phyloP scores from a whole-genome alignment of 2,797 vertebrate species.

The Philypnodon macrostomus region DNA sequence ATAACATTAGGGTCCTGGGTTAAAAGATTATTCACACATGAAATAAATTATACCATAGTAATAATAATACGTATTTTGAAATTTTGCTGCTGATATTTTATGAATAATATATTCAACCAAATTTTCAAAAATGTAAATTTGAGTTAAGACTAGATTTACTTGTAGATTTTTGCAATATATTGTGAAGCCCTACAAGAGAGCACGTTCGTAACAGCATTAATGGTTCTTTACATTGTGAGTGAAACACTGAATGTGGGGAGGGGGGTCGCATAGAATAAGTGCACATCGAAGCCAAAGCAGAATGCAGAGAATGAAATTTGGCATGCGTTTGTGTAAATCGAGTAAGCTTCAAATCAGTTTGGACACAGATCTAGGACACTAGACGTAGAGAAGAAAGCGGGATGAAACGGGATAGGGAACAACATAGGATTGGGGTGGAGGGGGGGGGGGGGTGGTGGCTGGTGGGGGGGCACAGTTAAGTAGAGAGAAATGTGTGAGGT shows the following conservation, averaged over 20 bases:
- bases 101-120: too few relatives aligned
- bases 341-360: conserved; percentile 80
- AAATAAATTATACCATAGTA: too few relatives aligned
- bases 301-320: conserved; percentile 77
- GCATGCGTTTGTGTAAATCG: conserved; percentile 68
- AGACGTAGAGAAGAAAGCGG: conserved; percentile 65
- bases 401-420: conserved; percentile 70
- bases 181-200: too few relatives aligned
- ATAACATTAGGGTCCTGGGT: too few relatives aligned
- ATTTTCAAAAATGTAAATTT: too few relatives aligned
- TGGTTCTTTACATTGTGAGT: conserved; percentile 52
- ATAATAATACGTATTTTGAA: too few relatives aligned
- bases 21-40: too few relatives aligned
- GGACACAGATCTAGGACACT: conserved; percentile 77
- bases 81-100: too few relatives aligned
- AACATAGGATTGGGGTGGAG: conserved; percentile 57
- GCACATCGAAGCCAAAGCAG: conserved; percentile 65
- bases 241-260: conserved; percentile 42
- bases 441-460: conserved; percentile 39
- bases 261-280: conserved; percentile 20
- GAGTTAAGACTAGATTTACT: too few relatives aligned
- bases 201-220: conserved; percentile 48
- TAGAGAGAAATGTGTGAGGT: conserved; percentile 37
- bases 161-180: too few relatives aligned
- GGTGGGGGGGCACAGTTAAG: conserved; percentile 35